Evolutionary conservation across 1,140 invertebrate genomes (phyloP), one percentile per base, ranked within the genome.

Genomic region (Neocloeon triangulifer): DNA sequence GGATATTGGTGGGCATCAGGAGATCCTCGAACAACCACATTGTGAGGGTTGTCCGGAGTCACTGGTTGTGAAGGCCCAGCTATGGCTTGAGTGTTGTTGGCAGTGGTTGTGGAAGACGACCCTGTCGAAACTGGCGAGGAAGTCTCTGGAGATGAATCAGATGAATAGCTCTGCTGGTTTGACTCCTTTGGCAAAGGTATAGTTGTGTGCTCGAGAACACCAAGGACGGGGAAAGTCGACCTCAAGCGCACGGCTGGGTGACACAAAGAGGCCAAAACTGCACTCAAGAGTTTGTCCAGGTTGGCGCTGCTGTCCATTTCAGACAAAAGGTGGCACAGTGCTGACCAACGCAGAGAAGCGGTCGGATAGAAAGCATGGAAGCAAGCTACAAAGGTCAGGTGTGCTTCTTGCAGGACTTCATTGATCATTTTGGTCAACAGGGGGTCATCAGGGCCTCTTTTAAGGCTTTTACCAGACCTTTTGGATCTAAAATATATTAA

Each of bases 291-390:
- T 28, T 75, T 64, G 40, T 81, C 72, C 35, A 55, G 36, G 61
- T 14, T 16, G 10, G 14, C 12, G 15, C 18, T 10, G 2, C 2
- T n/a, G 15, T 17, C 28, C 3, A 15, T 16, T 12, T 14, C 28
- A 23, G 63, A 63, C 13, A 94, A 55, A 10, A 92, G 51, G 46
- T 88, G 78, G 54, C 86, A 91, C 0, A 95, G 51, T 45, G 78
- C 79, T 34, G 73, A 73, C 88, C 89, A 94, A 49, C 94, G 94
- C 13, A 94, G 57, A 34, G 70, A 73, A 0, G 80, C 77, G 1
- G 85, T 94, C 0, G 91, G 88, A 56, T 91, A 95, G 56, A 95
- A 95, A 1, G 84, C 84, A 54, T 94, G 84, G 46, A 89, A 95
- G 51, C 88, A 92, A 3, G 73, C 59, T 3, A 85, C 75, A 49